Evolutionary conservation across 2,888 invertebrate genomes (phyloP).

Genomic region (Thysanoteuthis rhombus): DNA sequence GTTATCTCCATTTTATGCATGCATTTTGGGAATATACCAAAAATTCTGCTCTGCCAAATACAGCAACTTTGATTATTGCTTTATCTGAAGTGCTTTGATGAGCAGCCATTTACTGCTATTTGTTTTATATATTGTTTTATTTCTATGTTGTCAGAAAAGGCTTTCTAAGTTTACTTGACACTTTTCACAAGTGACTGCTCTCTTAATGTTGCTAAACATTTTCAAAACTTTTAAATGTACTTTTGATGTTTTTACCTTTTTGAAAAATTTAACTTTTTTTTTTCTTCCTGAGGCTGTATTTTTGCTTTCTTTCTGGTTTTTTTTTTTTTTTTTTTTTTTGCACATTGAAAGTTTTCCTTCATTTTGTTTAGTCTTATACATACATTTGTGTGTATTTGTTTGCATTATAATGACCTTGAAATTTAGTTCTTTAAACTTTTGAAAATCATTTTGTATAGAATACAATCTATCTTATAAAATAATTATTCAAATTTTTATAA

Average conservation of each 20-base stretch:
- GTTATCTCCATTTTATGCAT: no score
- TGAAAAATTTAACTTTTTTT: neutral
- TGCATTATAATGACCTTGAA: no score
- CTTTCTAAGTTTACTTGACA: neutral
- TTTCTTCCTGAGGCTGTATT: neutral
- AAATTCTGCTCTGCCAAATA: neutral
- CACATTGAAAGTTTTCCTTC: neutral
- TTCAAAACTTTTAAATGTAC: neutral
- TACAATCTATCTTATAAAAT: neutral
- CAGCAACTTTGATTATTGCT: neutral
- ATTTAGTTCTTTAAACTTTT: no score
- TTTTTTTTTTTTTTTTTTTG: neutral
- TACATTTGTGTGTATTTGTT: neutral
- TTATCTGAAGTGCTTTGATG: neutral
- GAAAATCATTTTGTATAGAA: no score
- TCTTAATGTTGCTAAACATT: neutral
- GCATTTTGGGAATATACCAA: no score
- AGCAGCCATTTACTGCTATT: no score
- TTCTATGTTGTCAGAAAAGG: neutral
- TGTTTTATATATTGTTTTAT: neutral
- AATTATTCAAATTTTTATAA: no score
- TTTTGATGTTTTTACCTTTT: neutral
- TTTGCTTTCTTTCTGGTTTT: neutral
- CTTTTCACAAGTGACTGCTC: neutral
- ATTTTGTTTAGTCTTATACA: neutral